These are phyloP conservation scores for Amazona guildingii DNA, from an alignment of 2,113 vertebrate genomes.

Conservation along the genomic window DNA sequence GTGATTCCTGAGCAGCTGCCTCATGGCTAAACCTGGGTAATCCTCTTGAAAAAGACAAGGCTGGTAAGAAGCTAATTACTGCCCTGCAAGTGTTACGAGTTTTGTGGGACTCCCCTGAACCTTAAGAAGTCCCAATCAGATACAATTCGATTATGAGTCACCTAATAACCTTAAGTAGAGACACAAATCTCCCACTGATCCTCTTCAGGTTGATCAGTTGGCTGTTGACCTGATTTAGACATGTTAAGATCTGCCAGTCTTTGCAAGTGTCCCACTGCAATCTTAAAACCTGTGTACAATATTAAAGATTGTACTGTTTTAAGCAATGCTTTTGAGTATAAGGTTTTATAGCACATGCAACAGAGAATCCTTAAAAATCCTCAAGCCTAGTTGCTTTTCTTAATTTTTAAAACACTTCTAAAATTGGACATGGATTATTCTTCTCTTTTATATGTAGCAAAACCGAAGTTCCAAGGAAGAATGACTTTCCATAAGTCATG, in stretches of 20 bases:
- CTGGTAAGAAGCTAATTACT: background rate
- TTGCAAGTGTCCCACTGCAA: background rate
- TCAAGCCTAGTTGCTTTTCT: background rate
- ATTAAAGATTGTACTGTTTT: background rate
- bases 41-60: background rate
- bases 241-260: background rate
- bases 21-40: background rate
- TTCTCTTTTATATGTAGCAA: background rate
- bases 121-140: constrained; percentile 18
- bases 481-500: background rate
- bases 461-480: background rate
- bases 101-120: background rate
- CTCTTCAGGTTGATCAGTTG: background rate
- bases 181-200: constrained; percentile 21
- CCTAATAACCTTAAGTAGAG: constrained; percentile 13
- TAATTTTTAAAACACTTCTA: background rate
- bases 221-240: constrained; percentile 6
- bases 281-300: background rate
- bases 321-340: background rate
- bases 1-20: constrained; percentile 15
- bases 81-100: background rate
- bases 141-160: constrained; percentile 32
- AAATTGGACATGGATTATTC: background rate
- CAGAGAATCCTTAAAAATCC: background rate
- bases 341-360: background rate